These are phyloP conservation scores for Napeogenes sylphis DNA, from an alignment of 2,888 invertebrate species.

Conservation along the genomic window DNA sequence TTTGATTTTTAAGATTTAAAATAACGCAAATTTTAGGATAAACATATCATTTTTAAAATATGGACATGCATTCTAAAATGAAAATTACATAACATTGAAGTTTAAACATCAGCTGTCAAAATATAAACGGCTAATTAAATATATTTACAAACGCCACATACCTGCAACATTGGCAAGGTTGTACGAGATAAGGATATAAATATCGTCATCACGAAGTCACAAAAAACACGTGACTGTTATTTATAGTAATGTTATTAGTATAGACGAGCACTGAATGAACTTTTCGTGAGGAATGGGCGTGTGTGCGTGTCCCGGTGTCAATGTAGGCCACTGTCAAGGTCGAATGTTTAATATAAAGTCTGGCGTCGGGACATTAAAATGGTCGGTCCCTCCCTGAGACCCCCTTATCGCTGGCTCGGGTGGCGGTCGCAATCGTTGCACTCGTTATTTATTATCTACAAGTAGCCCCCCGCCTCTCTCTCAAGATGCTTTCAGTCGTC, in stretches of 20 bases:
- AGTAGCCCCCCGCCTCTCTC: conserved; percentile 52
- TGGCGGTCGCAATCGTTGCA: conserved; percentile 74
- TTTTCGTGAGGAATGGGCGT: conserved; percentile 70
- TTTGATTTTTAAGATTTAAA: no score
- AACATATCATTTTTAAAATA: no score
- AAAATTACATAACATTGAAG: no score
- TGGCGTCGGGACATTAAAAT: conserved; percentile 77
- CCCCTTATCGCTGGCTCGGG: conserved; percentile 63
- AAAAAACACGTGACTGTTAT: conserved; percentile 65
- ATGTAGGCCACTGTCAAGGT: conserved; percentile 78
- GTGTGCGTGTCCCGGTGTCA: conserved; percentile 74
- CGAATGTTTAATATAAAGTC: conserved; percentile 79
- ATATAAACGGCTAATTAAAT: conserved; percentile 10
- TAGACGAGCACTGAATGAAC: conserved; percentile 68
- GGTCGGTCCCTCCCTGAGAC: conserved; percentile 72
- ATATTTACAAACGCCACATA: conserved; percentile 12
- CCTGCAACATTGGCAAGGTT: conserved; percentile 36
- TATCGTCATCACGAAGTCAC: conserved; percentile 36
- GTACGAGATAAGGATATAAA: conserved; percentile 32
- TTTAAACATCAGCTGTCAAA: conserved; percentile 5
- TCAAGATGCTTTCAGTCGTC: conserved; percentile 26
- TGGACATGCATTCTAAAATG: no score
- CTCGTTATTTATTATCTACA: conserved; percentile 76
- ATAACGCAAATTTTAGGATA: no score
- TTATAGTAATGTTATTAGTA: conserved; percentile 62